Percentiles rank a stretch among this genome's conserved stretches.
phyloP scores from a whole-genome alignment of 2,888 invertebrate genomes.

The Halictus quadricinctus region DNA sequence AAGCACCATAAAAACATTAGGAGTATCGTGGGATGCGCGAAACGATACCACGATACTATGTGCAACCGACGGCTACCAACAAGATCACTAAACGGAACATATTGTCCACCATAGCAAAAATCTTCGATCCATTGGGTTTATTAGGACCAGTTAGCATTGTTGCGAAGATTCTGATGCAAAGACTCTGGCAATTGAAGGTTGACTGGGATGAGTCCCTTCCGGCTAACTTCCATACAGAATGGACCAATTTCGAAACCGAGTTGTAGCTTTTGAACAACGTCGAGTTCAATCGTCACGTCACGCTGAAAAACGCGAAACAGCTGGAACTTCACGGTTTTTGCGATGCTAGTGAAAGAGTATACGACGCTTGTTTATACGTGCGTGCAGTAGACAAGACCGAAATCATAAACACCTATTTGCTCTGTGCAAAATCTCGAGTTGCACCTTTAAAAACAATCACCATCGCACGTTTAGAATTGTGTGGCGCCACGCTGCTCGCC shows the following conservation, averaged over 20 bases:
- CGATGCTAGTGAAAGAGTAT: constrained; percentile 11
- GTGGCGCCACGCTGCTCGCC: no score
- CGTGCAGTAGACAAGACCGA: neutral
- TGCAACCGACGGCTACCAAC: neutral
- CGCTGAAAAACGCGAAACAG: no score
- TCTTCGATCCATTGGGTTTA: constrained; percentile 35
- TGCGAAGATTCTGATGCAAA: constrained; percentile 26
- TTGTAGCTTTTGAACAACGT: no score
- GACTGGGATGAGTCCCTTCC: constrained; percentile 27
- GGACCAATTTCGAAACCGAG: neutral
- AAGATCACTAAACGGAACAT: constrained; percentile 18
- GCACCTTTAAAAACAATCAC: neutral
- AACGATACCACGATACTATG: neutral
- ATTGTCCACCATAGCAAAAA: constrained; percentile 15
- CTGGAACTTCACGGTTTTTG: constrained; percentile 10
- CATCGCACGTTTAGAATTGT: neutral
- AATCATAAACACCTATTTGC: no score
- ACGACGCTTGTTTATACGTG: constrained; percentile 9
- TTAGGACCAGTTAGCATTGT: constrained; percentile 15
- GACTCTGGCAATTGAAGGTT: constrained; percentile 12
- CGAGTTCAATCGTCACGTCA: no score
- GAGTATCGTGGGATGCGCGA: neutral
- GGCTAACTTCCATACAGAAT: neutral
- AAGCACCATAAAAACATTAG: neutral
- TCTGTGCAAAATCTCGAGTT: no score